Evolutionary conservation across 2,888 invertebrate genomes (phyloP), one percentile per base, ranked within the genome.

Genomic region (Aleiodes alternator): DNA sequence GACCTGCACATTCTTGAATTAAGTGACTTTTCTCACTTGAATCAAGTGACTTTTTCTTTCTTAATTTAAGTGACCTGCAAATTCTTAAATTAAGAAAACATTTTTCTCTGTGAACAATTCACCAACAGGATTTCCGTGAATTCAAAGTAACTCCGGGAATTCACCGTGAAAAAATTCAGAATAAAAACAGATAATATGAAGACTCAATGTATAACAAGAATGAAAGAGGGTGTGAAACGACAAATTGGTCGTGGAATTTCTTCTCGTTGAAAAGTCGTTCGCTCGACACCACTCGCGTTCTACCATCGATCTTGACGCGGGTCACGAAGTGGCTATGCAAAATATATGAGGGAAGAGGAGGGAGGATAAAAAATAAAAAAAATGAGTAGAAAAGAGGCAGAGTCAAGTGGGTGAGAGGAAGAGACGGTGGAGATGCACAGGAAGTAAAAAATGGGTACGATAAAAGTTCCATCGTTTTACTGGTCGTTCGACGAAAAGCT

Each of bases 301-400:
- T 75, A 48, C 70, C 77, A 77, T 80, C 78, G 78, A 79, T 79
- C 78, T 79, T 78, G 61, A 75, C 69, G 74, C 75, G 76, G 79
- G 78, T 78, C 78, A 78, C 79, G 79, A 77, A 77, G 79, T 78
- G 78, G 75, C 78, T 80, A 80, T 79, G 79, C 78, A 79, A 79
- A 80, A 78, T 77, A 77, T 77, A 78, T 79, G 75, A 77, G 75
- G 50, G 72, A 59, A 59, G 73, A 75, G 59, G 73, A 71, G 56
- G 71, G 69, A 80, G 70, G 23, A 23, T 23, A 23, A 23, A 59
- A 68, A 38, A 71, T 74, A 72, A 76, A 73, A 64, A 76, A 69
- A 68, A 57, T 14, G 34, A 57, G 66, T 50, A 48, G 50, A 72
- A 50, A 14, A 16, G 34, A 51, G 57, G 57, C 29, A 56, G 51